Evolutionary conservation across 2,797 vertebrate genomes (phyloP).

Genomic region (Cryptoblepharus egeriae): DNA sequence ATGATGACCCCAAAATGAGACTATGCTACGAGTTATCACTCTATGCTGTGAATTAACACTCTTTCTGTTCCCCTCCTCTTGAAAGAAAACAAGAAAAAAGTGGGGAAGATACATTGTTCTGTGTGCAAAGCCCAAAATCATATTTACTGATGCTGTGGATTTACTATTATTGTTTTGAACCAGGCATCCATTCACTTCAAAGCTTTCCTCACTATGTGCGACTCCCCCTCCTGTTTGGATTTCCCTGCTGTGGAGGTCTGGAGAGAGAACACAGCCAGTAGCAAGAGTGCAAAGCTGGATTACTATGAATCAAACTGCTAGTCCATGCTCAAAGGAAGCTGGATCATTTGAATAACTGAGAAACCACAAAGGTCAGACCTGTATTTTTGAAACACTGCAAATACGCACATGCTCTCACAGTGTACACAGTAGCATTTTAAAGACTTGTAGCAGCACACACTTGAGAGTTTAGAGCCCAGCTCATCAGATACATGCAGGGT

Average conservation of each 20-base stretch:
- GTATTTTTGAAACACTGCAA: background rate
- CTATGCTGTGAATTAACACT: too few relatives aligned
- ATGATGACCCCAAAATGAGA: too few relatives aligned
- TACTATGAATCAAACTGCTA: conserved; percentile 28
- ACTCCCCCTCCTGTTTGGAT: background rate
- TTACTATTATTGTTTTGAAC: background rate
- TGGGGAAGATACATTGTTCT: background rate
- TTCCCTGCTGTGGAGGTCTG: background rate
- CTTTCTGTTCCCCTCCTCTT: too few relatives aligned
- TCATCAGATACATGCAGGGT: too few relatives aligned
- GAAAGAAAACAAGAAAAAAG: too few relatives aligned
- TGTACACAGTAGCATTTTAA: background rate
- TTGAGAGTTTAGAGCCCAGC: background rate
- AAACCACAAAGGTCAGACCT: background rate
- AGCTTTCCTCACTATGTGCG: background rate
- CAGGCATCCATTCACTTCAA: background rate
- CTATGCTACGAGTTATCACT: too few relatives aligned
- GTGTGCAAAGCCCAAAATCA: background rate
- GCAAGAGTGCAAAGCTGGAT: conserved; percentile 37
- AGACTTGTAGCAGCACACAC: background rate
- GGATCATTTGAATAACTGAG: background rate
- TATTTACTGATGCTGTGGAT: background rate
- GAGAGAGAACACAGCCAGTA: conserved; percentile 37
- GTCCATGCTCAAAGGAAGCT: background rate
- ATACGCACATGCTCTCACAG: background rate